phyloP scores from a whole-genome alignment of 2,113 vertebrate species.

The western clawed frog (Xenopus tropicalis) region DNA sequence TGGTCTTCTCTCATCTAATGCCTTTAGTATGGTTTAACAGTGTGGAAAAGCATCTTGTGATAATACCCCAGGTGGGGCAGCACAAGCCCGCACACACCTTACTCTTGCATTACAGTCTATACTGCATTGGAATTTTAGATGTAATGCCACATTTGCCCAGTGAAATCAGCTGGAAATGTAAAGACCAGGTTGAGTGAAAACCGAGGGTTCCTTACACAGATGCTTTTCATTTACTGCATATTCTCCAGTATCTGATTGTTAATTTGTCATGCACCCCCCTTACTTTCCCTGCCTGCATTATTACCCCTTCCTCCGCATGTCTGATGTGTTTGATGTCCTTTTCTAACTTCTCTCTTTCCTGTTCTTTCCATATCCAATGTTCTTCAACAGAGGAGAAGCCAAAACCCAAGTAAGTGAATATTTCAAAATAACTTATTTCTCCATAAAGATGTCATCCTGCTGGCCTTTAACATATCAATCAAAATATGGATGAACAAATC shows the following conservation, averaged over 20 bases:
- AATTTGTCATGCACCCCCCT: background rate
- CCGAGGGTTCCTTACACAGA: background rate
- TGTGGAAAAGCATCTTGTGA: slow-evolving; percentile 20
- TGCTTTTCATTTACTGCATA: background rate
- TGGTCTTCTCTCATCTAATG: background rate
- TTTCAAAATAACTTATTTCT: background rate
- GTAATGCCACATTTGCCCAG: background rate
- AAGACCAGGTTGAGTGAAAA: background rate
- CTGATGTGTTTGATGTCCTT: background rate
- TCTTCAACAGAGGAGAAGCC: slow-evolving; percentile 35
- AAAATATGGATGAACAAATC: too few relatives aligned
- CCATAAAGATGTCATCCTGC: background rate
- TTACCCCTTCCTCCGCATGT: background rate
- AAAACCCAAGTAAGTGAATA: slow-evolving; percentile 42
- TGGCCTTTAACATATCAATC: too few relatives aligned
- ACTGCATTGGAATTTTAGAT: too few relatives aligned
- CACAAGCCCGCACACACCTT: background rate
- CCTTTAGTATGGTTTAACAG: background rate
- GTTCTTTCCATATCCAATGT: slow-evolving; percentile 2
- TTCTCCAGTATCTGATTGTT: background rate
- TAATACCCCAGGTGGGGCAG: background rate
- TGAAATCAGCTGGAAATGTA: background rate
- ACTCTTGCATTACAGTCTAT: too few relatives aligned
- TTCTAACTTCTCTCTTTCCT: slow-evolving; percentile 13
- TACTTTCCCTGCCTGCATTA: background rate